Percentiles rank a stretch among this genome's conserved stretches.
phyloP scores from a whole-genome alignment of 2,797 vertebrate species.

The Falco peregrinus region DNA sequence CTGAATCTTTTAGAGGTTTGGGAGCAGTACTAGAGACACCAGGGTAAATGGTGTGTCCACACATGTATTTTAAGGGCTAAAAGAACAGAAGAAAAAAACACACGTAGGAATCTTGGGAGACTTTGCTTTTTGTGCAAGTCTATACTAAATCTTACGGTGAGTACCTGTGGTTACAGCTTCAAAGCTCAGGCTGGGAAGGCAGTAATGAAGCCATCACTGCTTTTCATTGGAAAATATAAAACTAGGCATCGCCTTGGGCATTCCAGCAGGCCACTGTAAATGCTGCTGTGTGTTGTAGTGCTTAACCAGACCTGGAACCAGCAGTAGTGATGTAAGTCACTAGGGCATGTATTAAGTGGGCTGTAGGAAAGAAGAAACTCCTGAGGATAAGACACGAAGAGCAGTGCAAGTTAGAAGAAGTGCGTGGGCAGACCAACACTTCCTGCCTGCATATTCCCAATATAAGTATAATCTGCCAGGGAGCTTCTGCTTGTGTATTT shows the following conservation, averaged over 20 bases:
- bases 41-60: not conserved
- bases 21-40: not conserved
- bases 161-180: not conserved
- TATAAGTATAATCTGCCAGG: conserved; percentile 4
- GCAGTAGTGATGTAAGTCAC: not conserved
- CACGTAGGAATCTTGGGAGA: not conserved
- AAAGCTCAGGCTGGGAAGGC: not conserved
- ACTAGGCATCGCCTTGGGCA: not conserved
- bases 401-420: not conserved
- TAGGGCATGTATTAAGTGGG: not conserved
- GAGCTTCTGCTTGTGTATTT: not conserved
- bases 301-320: not conserved
- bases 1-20: not conserved
- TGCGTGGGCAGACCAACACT: not conserved
- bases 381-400: not conserved
- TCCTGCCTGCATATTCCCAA: conserved; percentile 15
- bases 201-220: not conserved
- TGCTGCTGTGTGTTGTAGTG: not conserved
- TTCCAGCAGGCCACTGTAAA: not conserved
- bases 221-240: conserved; percentile 10
- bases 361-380: not conserved
- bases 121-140: not conserved
- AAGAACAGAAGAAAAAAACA: not conserved
- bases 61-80: not conserved
- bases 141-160: not conserved